Base-by-base conservation (phyloP, 2,888 invertebrate genomes). In the Tachystola acroxantha region DNA sequence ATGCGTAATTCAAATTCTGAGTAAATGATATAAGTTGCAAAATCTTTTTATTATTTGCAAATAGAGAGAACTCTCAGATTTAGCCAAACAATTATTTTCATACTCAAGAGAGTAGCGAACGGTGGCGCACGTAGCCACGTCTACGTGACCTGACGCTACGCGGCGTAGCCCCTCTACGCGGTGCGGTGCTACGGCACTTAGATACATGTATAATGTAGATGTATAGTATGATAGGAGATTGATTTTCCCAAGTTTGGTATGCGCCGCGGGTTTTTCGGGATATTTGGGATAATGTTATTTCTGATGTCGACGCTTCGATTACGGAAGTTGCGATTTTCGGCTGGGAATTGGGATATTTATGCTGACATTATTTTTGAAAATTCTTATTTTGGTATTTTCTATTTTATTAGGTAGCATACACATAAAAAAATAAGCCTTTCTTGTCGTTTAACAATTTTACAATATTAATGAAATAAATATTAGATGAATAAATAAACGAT, bases 81-180 rank as follows among this genome's bases (percentile, higher is more conserved):
- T n/a, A n/a, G n/a, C n/a, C n/a, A n/a, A n/a, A n/a, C n/a, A n/a
- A n/a, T n/a, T n/a, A n/a, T n/a, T n/a, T n/a, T n/a, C 3, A 24
- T 7, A 24, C 7, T n/a, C 24, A 7, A 24, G n/a, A 24, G 24
- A 24, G 16, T 4, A 4, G 16, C 16, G 16, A 16, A 4, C 3
- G 6, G 3, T 3, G 3, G 16, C 16, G 16, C 16, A 16, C 16
- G 16, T 16, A 16, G 16, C n/a, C 42, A 42, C 41, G 64, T 39
- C 72, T 76, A 78, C 77, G 76, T 72, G 75, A 59, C 56, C 42
- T 41, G 46, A 36, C 47, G 65, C 68, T 72, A 73, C 71, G 71
- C 36, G 24, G 50, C 55, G 24, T 53, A 57, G 57, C 46, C 48
- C 47, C 46, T 49, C 47, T 56, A 50, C 46, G 48, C 41, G 44